phyloP scores from a whole-genome alignment of 2,113 vertebrate species.

The Psittacus erithacus region DNA sequence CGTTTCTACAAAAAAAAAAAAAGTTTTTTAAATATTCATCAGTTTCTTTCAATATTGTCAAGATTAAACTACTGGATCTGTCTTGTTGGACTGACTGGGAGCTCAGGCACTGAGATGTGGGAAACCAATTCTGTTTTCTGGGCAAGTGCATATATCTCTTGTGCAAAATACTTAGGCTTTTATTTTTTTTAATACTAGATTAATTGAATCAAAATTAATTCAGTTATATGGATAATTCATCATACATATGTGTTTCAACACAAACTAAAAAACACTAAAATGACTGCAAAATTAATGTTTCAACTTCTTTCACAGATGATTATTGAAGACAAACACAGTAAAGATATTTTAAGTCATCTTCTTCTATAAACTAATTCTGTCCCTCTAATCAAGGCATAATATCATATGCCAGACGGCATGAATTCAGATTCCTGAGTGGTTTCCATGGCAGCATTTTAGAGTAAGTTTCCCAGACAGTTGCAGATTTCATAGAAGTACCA shows the following conservation, averaged over 20 bases:
- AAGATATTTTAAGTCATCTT: constrained; percentile 47
- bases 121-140: neutral
- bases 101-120: neutral
- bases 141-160: neutral
- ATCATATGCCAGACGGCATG: constrained; percentile 9
- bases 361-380: constrained; percentile 35
- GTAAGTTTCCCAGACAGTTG: constrained; percentile 30
- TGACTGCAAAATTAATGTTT: neutral
- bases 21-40: neutral
- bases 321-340: constrained; percentile 13
- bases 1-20: neutral
- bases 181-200: neutral
- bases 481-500: constrained; percentile 6
- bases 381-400: constrained; percentile 46
- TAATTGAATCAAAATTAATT: neutral
- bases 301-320: neutral
- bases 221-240: neutral
- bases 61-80: neutral
- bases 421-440: constrained; percentile 41
- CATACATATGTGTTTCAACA: neutral
- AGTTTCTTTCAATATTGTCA: neutral
- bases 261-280: neutral
- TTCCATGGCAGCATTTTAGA: constrained; percentile 58
- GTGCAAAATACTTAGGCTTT: neutral
- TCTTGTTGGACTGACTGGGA: neutral